Evolutionary conservation across 2,113 vertebrate genomes (phyloP).

Genomic region (Origma solitaria): DNA sequence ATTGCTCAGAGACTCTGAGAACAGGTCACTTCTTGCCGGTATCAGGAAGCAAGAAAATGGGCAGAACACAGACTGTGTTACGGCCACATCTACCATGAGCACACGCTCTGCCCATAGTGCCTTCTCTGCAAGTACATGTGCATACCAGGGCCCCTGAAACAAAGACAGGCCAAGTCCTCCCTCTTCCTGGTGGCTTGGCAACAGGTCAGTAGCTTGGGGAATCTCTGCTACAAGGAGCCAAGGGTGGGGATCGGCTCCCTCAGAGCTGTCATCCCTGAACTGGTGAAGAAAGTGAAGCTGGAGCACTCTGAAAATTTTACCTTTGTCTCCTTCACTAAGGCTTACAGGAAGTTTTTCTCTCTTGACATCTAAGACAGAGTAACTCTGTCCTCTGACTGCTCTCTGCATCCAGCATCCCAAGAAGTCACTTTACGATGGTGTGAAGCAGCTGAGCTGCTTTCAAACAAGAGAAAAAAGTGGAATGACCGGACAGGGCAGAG

Average conservation of each 20-base stretch:
- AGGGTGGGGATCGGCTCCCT: constrained; percentile 50
- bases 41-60: constrained; percentile 53
- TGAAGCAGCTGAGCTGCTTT: background rate
- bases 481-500: background rate
- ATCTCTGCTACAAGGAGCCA: constrained; percentile 45
- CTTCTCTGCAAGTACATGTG: constrained; percentile 62
- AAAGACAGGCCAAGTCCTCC: constrained; percentile 40
- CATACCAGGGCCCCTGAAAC: background rate
- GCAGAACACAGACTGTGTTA: background rate
- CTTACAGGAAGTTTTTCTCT: constrained; percentile 39
- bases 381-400: background rate
- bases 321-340: constrained; percentile 64
- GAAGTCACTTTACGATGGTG: background rate
- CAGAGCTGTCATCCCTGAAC: constrained; percentile 32
- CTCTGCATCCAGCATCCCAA: background rate
- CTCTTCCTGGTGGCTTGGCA: constrained; percentile 48
- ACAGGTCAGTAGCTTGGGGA: background rate
- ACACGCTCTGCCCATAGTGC: constrained; percentile 41
- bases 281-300: constrained; percentile 59
- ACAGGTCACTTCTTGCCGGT: constrained; percentile 54
- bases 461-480: background rate
- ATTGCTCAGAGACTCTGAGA: constrained; percentile 59
- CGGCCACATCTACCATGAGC: constrained; percentile 24
- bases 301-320: constrained; percentile 61
- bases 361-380: constrained; percentile 31